Evolutionary conservation across 2,888 invertebrate genomes (phyloP), one percentile per base, ranked within the genome.

Genomic region (Aelia acuminata): DNA sequence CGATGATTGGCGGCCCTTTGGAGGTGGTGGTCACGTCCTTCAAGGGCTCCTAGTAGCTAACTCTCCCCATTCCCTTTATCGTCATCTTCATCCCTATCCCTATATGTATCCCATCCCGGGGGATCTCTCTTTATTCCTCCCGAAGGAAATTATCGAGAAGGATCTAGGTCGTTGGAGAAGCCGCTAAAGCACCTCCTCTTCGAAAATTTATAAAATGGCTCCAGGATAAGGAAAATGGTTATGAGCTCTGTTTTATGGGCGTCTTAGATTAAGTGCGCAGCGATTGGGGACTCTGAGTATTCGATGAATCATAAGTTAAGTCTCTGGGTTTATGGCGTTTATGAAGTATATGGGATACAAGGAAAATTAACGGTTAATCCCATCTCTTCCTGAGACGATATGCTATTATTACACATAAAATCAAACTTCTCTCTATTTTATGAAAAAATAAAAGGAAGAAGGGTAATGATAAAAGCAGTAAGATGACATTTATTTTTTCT

Each of bases 11-110:
- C 63, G 63, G 18, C 31, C 63, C 31, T 63, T 63, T n/a, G n/a
- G n/a, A n/a, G 31, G 63, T 11, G 43, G 80, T 43, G 80, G 80
- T 80, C 80, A 80, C 80, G 80, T 80, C 80, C 80, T 80, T 43
- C 20, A 75, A 39, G 39, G 39, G 75, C 20, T 75, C 35, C 70
- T 75, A 75, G 26, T 75, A 75, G 26, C 75, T 75, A 75, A 75
- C 39, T 75, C 20, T 75, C 39, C 39, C 75, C 80, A 80, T 80
- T 80, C 80, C 80, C 43, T 80, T 80, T 43, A 80, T 43, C 80
- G 39, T 80, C 43, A 80, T 80, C 43, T 80, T 80, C n/a, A 80
- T 43, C 80, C 20, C 43, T n/a, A 80, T 80, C 39, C 39, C 39
- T 80, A 43, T 35, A 80, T 43, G 39, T 80, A 43, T 80, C 80